These are phyloP conservation scores for Eueides isabella DNA, from an alignment of 1,140 invertebrate genomes.

Conservation along the genomic window DNA sequence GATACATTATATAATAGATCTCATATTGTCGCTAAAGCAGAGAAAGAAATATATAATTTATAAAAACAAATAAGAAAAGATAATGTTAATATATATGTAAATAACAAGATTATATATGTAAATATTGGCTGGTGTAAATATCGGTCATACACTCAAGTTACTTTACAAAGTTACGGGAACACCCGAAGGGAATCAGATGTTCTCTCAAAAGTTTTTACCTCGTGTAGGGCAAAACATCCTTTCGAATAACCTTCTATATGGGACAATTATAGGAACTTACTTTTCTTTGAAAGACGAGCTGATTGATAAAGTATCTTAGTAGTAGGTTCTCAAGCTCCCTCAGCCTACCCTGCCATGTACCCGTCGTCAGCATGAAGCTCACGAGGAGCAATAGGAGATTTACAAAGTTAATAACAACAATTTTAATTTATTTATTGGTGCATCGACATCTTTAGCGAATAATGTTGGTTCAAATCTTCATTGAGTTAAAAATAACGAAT, in stretches of 20 bases:
- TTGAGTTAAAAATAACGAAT: not conserved
- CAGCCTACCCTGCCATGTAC: no score
- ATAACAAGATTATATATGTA: not conserved
- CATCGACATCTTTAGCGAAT: no score
- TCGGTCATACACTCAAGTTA: not conserved
- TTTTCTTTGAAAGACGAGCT: not conserved
- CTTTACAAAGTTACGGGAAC: not conserved
- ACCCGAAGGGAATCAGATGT: slow-evolving; percentile 1
- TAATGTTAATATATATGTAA: not conserved
- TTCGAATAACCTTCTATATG: not conserved
- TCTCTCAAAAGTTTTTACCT: not conserved
- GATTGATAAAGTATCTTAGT: no score
- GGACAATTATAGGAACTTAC: not conserved
- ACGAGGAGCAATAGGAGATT: no score
- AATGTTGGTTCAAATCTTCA: no score
- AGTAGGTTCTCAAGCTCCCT: no score
- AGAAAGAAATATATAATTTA: no score
- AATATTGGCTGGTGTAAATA: not conserved
- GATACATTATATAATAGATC: no score
- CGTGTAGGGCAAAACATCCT: not conserved
- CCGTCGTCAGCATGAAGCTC: no score
- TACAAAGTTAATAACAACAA: no score
- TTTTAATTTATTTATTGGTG: no score
- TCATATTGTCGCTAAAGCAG: no score
- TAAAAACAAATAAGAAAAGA: not conserved